A percentile compares a stretch with the other conserved stretches of the same genome.
Evolutionary conservation across 1,140 invertebrate genomes (phyloP).

Genomic region (Eubasilissa regina): DNA sequence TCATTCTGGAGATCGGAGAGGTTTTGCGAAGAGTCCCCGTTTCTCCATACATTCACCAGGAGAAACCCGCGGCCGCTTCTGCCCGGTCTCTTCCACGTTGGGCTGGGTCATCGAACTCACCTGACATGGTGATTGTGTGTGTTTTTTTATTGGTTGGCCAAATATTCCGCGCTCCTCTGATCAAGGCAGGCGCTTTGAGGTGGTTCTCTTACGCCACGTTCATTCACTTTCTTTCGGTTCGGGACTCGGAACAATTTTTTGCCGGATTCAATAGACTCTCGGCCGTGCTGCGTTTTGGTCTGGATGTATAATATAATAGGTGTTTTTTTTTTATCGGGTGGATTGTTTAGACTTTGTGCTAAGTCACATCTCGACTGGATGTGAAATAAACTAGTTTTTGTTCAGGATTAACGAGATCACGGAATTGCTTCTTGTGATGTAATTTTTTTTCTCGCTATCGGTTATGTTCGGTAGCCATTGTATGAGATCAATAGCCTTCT

Average conservation of each 20-base stretch:
- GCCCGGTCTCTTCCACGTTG: background rate
- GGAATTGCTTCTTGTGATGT: conserved; percentile 31
- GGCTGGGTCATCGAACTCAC: conserved; percentile 21
- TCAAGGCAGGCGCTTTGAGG: background rate
- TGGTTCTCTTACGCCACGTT: background rate
- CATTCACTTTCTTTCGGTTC: conserved; percentile 3
- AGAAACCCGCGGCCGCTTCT: background rate
- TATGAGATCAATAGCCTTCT: conserved; percentile 34
- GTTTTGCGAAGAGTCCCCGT: background rate
- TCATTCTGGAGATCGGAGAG: background rate
- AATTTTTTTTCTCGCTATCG: conserved; percentile 31
- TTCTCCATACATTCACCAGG: background rate
- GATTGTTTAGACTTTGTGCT: too few species aligned
- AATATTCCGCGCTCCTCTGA: conserved; percentile 14
- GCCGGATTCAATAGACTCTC: background rate
- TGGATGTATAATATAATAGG: background rate
- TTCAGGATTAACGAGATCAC: conserved; percentile 15
- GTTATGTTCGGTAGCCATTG: conserved; percentile 25
- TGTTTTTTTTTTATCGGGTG: too few species aligned
- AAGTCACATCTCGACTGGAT: conserved; percentile 26
- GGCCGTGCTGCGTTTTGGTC: background rate
- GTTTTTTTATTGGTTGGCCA: conserved; percentile 28
- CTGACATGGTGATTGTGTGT: conserved; percentile 19
- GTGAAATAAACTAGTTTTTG: conserved; percentile 25
- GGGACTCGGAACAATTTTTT: conserved; percentile 6